Evolutionary conservation across 2,113 vertebrate genomes (phyloP), one percentile per base, ranked within the genome.

Genomic region (Petromus typicus): DNA sequence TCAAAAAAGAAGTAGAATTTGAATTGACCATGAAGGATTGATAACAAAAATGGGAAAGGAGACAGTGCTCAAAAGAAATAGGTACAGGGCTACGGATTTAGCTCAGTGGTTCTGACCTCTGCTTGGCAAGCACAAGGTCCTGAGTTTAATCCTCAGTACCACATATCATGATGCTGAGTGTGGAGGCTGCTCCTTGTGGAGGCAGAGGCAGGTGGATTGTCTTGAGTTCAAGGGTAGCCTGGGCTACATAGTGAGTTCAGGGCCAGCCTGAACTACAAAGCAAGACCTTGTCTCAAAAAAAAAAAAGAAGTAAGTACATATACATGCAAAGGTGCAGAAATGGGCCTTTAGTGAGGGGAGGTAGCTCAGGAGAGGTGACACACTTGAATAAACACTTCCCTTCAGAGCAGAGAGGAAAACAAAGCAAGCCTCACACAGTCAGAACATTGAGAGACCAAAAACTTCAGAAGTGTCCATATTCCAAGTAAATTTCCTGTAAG

Each of bases 1-100:
- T 89, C 43, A 54, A 34, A 34, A 27, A 88, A 66, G 61, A 95
- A n/a, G 30, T 54, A 11, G 18, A 7, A 63, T 93, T 89, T 95
- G 88, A 89, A 64, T 25, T 81, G 56, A 17, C 45, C 59, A 17
- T 69, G 27, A 89, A 66, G 18, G 8, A 59, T 0, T 85, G 64
- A 51, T 64, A 76, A 17, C 18, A 71, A 37, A 78, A 30, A 34
- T 27, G n/a, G 51, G 1, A 37, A 16, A 85, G 3, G 66, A 92
- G 16, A 2, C 89, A 71, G 59, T 64, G 34, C 27, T 61, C 30
- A 56, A 40, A 3, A 48, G 51, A 32, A 30, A 43, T 63, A 86
- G 43, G 14, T 59, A 23, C 45, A 1, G n/a, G n/a, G n/a, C n/a
- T n/a, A n/a, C n/a, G n/a, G n/a, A n/a, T n/a, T n/a, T n/a, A n/a